phyloP scores from a whole-genome alignment of 2,888 invertebrate species.

The Nasonovia ribisnigri region DNA sequence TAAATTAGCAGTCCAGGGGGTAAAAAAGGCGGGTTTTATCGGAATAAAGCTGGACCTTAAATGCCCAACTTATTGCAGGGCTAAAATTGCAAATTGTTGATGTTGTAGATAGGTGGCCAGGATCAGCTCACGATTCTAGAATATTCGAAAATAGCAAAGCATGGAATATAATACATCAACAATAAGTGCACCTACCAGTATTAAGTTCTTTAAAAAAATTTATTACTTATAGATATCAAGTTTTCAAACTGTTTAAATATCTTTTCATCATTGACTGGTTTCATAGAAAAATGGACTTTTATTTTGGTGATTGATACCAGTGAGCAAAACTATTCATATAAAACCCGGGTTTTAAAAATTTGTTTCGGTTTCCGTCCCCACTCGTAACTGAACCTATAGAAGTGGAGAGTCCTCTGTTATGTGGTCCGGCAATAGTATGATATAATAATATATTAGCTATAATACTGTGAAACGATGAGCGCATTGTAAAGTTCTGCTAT shows the following conservation, averaged over 20 bases:
- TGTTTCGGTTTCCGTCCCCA: too few species aligned
- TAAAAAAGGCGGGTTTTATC: constrained; percentile 67
- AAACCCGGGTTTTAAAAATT: too few species aligned
- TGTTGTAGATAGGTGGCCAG: constrained; percentile 60
- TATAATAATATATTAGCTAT: too few species aligned
- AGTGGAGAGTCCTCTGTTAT: too few species aligned
- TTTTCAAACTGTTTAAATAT: too few species aligned
- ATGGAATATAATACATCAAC: background rate
- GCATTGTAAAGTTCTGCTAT: background rate
- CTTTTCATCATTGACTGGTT: too few species aligned
- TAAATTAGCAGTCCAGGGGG: constrained; percentile 67
- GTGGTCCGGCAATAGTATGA: background rate
- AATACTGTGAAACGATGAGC: background rate
- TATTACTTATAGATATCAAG: background rate
- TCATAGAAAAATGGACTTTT: too few species aligned
- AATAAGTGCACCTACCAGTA: too few species aligned
- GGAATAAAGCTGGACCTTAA: constrained; percentile 66
- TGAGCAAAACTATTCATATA: too few species aligned
- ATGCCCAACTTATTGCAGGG: constrained; percentile 67
- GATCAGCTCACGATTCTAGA: constrained; percentile 67
- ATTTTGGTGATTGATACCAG: too few species aligned
- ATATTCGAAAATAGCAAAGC: constrained; percentile 66
- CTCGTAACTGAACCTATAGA: too few species aligned
- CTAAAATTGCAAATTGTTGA: constrained; percentile 67
- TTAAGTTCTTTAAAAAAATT: background rate